Conservation (phyloP, 2,888 invertebrate genomes). For the Tinea semifulvella region DNA sequence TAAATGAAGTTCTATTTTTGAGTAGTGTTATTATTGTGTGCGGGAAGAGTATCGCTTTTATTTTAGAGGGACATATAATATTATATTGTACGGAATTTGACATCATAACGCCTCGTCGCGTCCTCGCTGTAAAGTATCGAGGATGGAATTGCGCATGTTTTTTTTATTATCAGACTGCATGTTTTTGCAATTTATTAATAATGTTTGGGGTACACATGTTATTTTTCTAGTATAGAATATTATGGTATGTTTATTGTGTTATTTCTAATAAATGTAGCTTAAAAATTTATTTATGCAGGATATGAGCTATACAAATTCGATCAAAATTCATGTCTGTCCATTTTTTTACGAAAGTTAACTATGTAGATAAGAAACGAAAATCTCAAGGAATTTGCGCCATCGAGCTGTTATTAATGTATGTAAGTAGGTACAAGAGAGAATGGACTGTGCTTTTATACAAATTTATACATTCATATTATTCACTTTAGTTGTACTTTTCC, state of each 20-base stretch:
- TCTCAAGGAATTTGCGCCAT: slow-evolving; percentile 5
- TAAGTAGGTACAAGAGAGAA: slow-evolving; percentile 13
- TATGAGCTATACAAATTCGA: background rate
- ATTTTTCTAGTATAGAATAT: slow-evolving; percentile 10
- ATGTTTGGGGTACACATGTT: slow-evolving; percentile 4
- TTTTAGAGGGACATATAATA: too few relatives aligned
- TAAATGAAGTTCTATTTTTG: too few relatives aligned
- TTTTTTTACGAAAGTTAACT: background rate
- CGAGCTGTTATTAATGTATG: background rate
- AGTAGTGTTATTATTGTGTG: too few relatives aligned
- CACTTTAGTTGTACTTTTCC: background rate
- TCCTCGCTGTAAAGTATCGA: too few relatives aligned
- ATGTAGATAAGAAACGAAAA: background rate
- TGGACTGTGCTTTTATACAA: slow-evolving; percentile 14
- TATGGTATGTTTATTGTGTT: slow-evolving; percentile 7
- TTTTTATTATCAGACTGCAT: slow-evolving; percentile 8
- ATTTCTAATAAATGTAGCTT: background rate
- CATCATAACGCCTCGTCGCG: too few relatives aligned
- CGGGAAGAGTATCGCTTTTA: too few relatives aligned
- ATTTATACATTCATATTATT: background rate
- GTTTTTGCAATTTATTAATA: slow-evolving; percentile 1
- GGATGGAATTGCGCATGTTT: too few relatives aligned
- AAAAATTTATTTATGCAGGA: background rate
- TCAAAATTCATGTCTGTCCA: background rate
- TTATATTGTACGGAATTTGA: too few relatives aligned